Percentiles rank a stretch among this genome's conserved stretches.
Evolutionary conservation across 2,888 invertebrate genomes (phyloP).

Genomic region (Luperina nickerlii): DNA sequence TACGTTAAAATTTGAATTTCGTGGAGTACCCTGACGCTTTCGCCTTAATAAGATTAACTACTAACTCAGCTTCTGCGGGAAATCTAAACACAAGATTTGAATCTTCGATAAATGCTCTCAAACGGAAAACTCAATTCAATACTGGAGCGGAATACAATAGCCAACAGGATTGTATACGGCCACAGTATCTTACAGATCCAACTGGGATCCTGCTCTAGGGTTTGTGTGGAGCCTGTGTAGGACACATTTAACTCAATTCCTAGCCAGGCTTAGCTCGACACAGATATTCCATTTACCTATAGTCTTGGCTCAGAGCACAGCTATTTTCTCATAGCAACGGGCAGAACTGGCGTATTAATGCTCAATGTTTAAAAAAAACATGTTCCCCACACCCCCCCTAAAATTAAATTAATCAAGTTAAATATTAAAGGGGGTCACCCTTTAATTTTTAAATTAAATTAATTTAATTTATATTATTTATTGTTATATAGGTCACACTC

Average conservation of each 20-base stretch:
- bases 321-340: neutral
- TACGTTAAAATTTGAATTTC: neutral
- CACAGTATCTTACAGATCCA: conserved; percentile 5
- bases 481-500: too few relatives aligned
- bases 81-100: neutral
- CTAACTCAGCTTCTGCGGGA: neutral
- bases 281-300: conserved; percentile 33
- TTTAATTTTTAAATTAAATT: too few relatives aligned
- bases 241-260: conserved; percentile 48
- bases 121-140: conserved; percentile 8
- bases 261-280: conserved; percentile 26
- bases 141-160: conserved; percentile 11
- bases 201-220: conserved; percentile 7
- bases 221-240: conserved; percentile 19
- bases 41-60: neutral
- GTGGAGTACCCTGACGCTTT: too few relatives aligned
- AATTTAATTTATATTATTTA: too few relatives aligned
- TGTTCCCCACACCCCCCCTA: too few relatives aligned
- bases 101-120: neutral
- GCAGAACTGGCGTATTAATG: neutral
- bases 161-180: neutral
- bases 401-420: too few relatives aligned
- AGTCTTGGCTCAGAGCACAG: conserved; percentile 18
- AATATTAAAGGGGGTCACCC: too few relatives aligned
- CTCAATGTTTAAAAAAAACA: neutral